These are phyloP conservation scores for Trematocara caparti DNA, from an alignment of 2,797 vertebrate species.

Conservation along the genomic window DNA sequence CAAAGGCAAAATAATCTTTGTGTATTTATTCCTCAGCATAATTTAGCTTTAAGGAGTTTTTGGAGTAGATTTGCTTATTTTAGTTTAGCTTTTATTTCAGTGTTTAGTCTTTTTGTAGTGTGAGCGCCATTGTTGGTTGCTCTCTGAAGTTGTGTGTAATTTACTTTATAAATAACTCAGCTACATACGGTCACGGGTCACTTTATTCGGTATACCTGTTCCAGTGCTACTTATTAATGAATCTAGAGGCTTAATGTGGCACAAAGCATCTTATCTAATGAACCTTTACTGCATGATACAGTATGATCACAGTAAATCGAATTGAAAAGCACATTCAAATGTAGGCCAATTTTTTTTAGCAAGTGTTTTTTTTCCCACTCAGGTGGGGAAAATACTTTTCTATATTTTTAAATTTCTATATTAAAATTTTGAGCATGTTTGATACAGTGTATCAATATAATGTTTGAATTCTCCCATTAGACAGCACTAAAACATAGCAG, in stretches of 20 bases:
- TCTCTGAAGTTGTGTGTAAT: fast-evolving
- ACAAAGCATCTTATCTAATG: not conserved
- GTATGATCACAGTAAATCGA: fast-evolving
- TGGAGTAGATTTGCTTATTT: not conserved
- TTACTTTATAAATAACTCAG: not conserved
- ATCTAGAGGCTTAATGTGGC: fast-evolving
- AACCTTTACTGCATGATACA: not conserved
- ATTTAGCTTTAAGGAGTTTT: not conserved
- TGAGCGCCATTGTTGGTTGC: not conserved
- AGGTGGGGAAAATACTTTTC: not conserved
- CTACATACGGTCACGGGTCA: fast-evolving
- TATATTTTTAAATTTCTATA: not conserved
- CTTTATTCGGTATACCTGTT: fast-evolving
- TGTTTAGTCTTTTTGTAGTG: not conserved
- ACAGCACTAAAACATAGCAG: not conserved
- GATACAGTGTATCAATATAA: not conserved
- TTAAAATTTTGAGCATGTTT: not conserved
- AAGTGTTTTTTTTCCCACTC: fast-evolving
- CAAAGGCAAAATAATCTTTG: not conserved
- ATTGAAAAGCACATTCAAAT: not conserved
- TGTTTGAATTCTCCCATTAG: not conserved
- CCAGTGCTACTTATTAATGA: not conserved
- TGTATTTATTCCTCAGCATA: not conserved
- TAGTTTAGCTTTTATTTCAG: not conserved
- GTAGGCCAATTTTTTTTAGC: not conserved